Conservation (phyloP, 2,888 invertebrate genomes). For the Masnerella sp. region DNA sequence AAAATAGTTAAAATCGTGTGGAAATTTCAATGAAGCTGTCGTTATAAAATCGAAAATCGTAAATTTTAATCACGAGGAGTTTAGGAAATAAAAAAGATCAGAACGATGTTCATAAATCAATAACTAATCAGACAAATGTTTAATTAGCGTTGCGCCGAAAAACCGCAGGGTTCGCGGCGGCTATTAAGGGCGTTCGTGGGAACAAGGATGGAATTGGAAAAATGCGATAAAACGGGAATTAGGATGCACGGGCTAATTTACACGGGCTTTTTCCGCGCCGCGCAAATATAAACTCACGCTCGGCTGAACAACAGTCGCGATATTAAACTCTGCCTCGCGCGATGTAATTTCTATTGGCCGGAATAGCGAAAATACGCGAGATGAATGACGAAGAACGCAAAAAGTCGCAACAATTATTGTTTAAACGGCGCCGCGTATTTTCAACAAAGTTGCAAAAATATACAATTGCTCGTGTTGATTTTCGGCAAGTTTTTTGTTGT, state of each 20-base stretch:
- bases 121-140: constrained; percentile 24
- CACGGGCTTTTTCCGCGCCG: constrained; percentile 16
- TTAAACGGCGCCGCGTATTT: too few relatives aligned
- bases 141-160: constrained; percentile 21
- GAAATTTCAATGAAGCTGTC: too few relatives aligned
- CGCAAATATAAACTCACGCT: constrained; percentile 38
- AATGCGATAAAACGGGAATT: constrained; percentile 39
- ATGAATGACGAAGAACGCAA: constrained; percentile 19
- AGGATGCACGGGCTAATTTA: constrained; percentile 36
- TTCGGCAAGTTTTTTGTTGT: too few relatives aligned
- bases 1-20: too few relatives aligned
- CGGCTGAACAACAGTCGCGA: constrained; percentile 26
- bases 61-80: too few relatives aligned
- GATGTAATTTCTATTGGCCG: constrained; percentile 41
- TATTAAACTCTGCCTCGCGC: constrained; percentile 30
- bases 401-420: constrained; percentile 16
- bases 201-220: constrained; percentile 29
- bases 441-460: too few relatives aligned
- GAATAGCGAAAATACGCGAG: constrained; percentile 36
- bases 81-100: too few relatives aligned
- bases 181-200: constrained; percentile 12
- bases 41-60: too few relatives aligned
- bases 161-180: not conserved
- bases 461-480: too few relatives aligned
- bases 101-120: constrained; percentile 30